Conservation (phyloP, 30 jellyfish, hydroid and myxozoan genomes). For the Cassiopea andromeda region DNA sequence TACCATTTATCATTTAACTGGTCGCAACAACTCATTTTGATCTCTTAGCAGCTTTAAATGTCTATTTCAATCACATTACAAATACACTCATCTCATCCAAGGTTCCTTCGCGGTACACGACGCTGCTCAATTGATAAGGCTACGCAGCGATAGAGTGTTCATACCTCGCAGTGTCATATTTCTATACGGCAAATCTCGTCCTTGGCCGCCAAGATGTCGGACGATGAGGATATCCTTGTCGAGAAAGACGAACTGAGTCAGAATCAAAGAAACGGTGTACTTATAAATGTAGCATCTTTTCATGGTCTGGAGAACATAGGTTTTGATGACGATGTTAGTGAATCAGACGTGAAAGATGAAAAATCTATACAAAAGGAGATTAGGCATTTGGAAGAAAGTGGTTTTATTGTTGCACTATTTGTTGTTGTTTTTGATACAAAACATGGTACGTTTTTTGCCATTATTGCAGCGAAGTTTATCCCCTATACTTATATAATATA, state of each 20-base stretch:
- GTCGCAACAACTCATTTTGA: too few relatives aligned
- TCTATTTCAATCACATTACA: too few relatives aligned
- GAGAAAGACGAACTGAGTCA: constrained; percentile 31
- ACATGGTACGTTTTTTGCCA: constrained; percentile 55
- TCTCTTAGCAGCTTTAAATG: too few relatives aligned
- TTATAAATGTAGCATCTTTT: constrained; percentile 52
- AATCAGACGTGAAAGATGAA: not conserved
- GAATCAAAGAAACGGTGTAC: constrained; percentile 25
- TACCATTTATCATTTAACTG: not conserved
- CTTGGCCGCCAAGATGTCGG: constrained; percentile 52
- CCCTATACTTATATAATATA: too few relatives aligned
- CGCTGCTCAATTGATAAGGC: too few relatives aligned
- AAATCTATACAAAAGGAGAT: not conserved
- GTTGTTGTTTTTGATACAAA: constrained; percentile 92
- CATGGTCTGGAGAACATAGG: constrained; percentile 62
- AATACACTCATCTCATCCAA: too few relatives aligned
- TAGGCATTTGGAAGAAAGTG: constrained; percentile 11
- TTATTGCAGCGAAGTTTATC: not conserved
- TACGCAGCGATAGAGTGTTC: not conserved
- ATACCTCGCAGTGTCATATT: not conserved
- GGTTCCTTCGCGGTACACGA: too few relatives aligned
- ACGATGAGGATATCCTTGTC: constrained; percentile 43
- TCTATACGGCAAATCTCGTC: not conserved
- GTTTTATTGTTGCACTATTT: constrained; percentile 81
- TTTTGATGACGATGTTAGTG: constrained; percentile 24